Percentiles rank a stretch among this genome's conserved stretches.
Conservation (phyloP, 2,113 vertebrate species). For the Dryoscopus gambensis region DNA sequence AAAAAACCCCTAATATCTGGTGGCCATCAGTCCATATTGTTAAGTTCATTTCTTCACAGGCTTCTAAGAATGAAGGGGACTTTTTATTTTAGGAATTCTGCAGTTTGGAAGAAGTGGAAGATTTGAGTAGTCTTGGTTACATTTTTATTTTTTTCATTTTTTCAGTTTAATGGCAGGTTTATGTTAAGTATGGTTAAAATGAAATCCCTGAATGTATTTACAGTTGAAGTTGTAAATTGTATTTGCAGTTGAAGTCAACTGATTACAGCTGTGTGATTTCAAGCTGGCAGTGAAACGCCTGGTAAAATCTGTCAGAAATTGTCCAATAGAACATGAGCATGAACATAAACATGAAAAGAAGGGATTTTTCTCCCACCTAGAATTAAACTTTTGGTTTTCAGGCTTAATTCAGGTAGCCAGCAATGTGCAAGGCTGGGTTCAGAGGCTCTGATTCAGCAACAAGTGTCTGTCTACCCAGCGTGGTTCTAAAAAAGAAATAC, state of each 20-base stretch:
- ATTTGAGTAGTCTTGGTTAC: neutral
- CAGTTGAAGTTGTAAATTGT: neutral
- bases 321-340: neutral
- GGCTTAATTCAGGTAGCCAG: neutral
- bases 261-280: neutral
- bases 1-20: rapidly evolving
- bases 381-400: neutral
- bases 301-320: neutral
- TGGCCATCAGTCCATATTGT: neutral
- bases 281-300: neutral
- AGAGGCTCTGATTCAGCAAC: neutral
- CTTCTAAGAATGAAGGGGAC: neutral
- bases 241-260: neutral
- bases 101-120: neutral
- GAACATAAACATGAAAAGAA: neutral
- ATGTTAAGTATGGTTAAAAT: neutral
- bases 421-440: neutral
- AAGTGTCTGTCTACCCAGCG: neutral
- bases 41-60: neutral
- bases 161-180: neutral
- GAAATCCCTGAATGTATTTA: neutral
- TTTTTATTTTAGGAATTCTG: neutral
- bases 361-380: neutral
- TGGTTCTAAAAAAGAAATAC: neutral
- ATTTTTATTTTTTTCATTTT: neutral